These are phyloP conservation scores for Matsumyia berberina DNA, from an alignment of 2,888 invertebrate species.

Conservation along the genomic window DNA sequence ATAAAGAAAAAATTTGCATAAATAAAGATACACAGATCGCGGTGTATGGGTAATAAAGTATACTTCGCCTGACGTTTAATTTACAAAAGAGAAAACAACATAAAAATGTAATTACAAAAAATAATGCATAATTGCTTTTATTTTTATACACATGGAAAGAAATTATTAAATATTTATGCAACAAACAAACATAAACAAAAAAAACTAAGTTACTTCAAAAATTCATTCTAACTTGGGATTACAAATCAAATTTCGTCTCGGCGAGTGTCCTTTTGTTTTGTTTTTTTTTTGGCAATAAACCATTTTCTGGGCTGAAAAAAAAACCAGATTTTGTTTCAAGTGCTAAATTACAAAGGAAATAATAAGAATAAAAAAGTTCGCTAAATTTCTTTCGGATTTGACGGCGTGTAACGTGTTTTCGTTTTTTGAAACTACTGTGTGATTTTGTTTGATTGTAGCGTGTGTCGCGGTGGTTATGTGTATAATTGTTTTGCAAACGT, in stretches of 20 bases:
- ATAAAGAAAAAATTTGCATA: slow-evolving; percentile 4
- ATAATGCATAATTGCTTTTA: slow-evolving; percentile 66
- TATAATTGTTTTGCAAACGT: slow-evolving; percentile 49
- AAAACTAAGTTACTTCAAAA: slow-evolving; percentile 40
- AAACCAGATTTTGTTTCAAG: slow-evolving; percentile 36
- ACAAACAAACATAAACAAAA: slow-evolving; percentile 48
- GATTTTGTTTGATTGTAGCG: slow-evolving; percentile 40
- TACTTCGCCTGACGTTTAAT: slow-evolving; percentile 36
- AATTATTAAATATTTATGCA: slow-evolving; percentile 61
- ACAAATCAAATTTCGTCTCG: slow-evolving; percentile 32
- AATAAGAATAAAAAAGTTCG: slow-evolving; percentile 10
- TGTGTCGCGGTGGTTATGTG: slow-evolving; percentile 54
- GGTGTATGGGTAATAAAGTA: slow-evolving; percentile 24
- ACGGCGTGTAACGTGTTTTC: slow-evolving; percentile 49
- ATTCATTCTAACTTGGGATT: slow-evolving; percentile 43
- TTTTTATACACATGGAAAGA: slow-evolving; percentile 64
- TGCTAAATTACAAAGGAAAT: slow-evolving; percentile 28
- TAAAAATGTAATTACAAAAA: neutral
- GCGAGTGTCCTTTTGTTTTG: slow-evolving; percentile 44
- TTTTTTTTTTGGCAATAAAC: slow-evolving; percentile 26
- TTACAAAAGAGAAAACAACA: no score
- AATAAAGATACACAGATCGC: slow-evolving; percentile 11
- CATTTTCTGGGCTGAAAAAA: neutral
- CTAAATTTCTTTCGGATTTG: slow-evolving; percentile 34
- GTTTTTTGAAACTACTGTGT: slow-evolving; percentile 24